Evolutionary conservation across 2,888 invertebrate species (phyloP).

Genomic region (Sphaerophoria taeniata): DNA sequence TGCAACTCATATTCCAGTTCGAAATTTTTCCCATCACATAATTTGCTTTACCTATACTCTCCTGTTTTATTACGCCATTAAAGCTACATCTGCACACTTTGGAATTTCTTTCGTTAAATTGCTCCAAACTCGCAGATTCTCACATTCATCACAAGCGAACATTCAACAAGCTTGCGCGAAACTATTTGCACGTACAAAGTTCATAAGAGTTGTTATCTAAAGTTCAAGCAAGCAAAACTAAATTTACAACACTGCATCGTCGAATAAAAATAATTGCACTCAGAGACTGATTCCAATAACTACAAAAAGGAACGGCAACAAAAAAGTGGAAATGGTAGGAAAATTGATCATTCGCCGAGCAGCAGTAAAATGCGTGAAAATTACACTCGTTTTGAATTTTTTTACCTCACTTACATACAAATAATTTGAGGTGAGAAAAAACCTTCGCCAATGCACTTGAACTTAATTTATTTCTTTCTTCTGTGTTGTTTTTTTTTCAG

Average conservation of each 20-base stretch:
- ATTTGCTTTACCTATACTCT: slow-evolving; percentile 15
- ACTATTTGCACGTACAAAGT: slow-evolving; percentile 66
- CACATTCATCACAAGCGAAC: background rate
- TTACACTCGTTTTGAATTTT: slow-evolving; percentile 63
- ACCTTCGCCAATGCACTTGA: slow-evolving; percentile 18
- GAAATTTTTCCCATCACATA: slow-evolving; percentile 7
- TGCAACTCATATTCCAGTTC: background rate
- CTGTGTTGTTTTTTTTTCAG: background rate
- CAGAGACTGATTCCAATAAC: background rate
- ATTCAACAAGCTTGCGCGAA: background rate
- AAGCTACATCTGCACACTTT: slow-evolving; percentile 45
- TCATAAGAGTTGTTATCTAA: slow-evolving; percentile 52
- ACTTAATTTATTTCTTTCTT: background rate
- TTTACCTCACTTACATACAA: slow-evolving; percentile 53
- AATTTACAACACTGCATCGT: slow-evolving; percentile 4
- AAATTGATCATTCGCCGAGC: slow-evolving; percentile 40
- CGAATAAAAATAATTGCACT: background rate
- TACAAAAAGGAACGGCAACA: slow-evolving; percentile 6
- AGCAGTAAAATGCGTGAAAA: slow-evolving; percentile 64
- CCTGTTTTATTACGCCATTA: slow-evolving; percentile 18
- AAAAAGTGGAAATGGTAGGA: slow-evolving; percentile 3
- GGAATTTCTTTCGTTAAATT: slow-evolving; percentile 62
- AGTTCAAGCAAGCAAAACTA: slow-evolving; percentile 63
- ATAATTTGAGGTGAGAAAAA: slow-evolving; percentile 23
- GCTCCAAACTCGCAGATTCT: background rate